These are phyloP conservation scores for Cotesia chilonis DNA, from an alignment of 1,140 invertebrate species.

Conservation along the genomic window DNA sequence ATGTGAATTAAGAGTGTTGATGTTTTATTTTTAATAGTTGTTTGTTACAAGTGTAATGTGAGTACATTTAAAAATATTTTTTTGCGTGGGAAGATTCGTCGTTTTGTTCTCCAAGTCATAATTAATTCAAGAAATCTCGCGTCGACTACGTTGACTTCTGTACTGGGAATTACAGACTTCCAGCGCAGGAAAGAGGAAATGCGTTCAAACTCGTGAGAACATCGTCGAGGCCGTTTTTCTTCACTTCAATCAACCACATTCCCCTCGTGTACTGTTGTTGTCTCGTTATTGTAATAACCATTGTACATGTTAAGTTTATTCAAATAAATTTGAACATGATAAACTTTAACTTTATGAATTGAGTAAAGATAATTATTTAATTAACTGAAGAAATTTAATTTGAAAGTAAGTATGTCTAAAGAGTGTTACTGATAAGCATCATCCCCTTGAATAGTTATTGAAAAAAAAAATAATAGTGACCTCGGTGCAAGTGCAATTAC, in stretches of 20 bases:
- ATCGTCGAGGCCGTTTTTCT: conserved; percentile 45
- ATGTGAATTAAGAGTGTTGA: not conserved
- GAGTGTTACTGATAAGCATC: not conserved
- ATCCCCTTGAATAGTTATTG: conserved; percentile 20
- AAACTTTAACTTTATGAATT: no score
- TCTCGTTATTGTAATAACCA: no score
- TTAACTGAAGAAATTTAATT: not conserved
- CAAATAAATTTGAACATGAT: no score
- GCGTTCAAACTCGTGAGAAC: conserved; percentile 43
- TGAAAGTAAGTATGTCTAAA: not conserved
- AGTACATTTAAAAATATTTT: not conserved
- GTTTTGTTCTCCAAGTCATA: conserved; percentile 40
- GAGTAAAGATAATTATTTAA: no score
- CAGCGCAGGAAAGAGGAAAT: conserved; percentile 48
- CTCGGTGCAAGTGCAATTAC: conserved; percentile 33
- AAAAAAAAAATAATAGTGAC: conserved; percentile 21
- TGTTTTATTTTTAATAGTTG: not conserved
- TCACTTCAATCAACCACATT: conserved; percentile 39
- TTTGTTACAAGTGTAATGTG: conserved; percentile 6
- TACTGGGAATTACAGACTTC: conserved; percentile 45
- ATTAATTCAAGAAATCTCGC: conserved; percentile 48
- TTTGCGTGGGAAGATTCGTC: conserved; percentile 44
- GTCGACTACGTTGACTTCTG: conserved; percentile 40
- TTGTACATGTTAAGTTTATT: no score
- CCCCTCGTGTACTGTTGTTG: conserved; percentile 22